phyloP scores from a whole-genome alignment of 23 tunicate species.

The Halocynthia roretzi region DNA sequence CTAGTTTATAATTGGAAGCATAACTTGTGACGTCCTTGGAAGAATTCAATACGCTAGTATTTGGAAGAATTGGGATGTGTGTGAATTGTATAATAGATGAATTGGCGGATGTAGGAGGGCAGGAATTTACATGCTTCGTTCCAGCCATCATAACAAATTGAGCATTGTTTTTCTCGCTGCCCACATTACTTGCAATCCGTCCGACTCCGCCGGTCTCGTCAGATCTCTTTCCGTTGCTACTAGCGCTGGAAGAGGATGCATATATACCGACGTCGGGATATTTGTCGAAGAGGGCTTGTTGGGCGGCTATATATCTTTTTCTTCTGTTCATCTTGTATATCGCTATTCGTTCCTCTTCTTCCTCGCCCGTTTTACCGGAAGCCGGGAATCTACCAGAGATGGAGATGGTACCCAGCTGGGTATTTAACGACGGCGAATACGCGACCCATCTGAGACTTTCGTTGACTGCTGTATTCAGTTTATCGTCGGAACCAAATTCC shows the following conservation, averaged over 20 bases:
- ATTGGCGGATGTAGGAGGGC: too few relatives aligned
- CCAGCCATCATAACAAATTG: too few relatives aligned
- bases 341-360: slow-evolving; percentile 76
- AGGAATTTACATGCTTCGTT: too few relatives aligned
- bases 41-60: too few relatives aligned
- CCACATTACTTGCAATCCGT: too few relatives aligned
- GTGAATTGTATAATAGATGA: too few relatives aligned
- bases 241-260: slow-evolving; percentile 18
- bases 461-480: slow-evolving; percentile 1
- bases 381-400: slow-evolving; percentile 9
- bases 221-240: slow-evolving; percentile 1
- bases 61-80: too few relatives aligned
- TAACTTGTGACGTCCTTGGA: too few relatives aligned
- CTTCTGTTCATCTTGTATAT: slow-evolving; percentile 86
- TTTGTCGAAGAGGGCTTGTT: slow-evolving; percentile 18
- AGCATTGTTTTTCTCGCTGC: too few relatives aligned
- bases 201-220: neutral
- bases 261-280: slow-evolving; percentile 20
- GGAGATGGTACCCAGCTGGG: slow-evolving; percentile 1
- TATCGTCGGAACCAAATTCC: too few relatives aligned
- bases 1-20: too few relatives aligned
- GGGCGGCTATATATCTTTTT: slow-evolving; percentile 88
- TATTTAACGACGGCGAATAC: slow-evolving; percentile 3
- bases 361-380: slow-evolving; percentile 37
- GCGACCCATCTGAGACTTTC: slow-evolving; percentile 88